Base-by-base conservation (phyloP, 2,797 vertebrate species). In the Loris lydekkerianus region DNA sequence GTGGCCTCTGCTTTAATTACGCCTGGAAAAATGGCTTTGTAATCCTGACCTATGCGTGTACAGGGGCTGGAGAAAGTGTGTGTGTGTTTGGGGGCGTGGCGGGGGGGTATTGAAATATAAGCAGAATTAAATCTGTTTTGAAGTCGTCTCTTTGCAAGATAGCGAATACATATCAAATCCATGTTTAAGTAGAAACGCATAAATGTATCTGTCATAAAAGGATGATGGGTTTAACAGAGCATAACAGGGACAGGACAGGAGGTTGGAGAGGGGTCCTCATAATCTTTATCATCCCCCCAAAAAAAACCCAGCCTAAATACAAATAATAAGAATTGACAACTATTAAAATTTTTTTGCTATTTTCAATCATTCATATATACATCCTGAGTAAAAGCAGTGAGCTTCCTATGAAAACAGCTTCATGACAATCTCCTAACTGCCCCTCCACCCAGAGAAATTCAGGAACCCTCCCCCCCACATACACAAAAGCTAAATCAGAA, bases 1-100 rank as follows among this genome's bases (percentile, higher is more conserved):
- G 95, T 83, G 96, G 93, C 94, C 93, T 97, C 91, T 34, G 73
- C 95, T 89, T 85, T 87, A 86, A 56, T 96, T 67, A 72, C 80
- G 73, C 80, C n/a, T 58, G 89, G n/a, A 67, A 90, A 90, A 94
- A 89, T 15, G 40, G 46, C 91, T 92, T 80, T 60, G 23, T 49
- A 86, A 91, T 34, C 88, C 92, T 75, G 70, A 77, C 81, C 63
- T 86, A 31, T 25, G 65, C 37, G 67, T 88, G 29, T 31, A 43
- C 18, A 61, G 43, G 18, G n/a, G 34, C 7, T 10, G 10, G 43
- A 69, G 37, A 77, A 69, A 34, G 67, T 15, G 49, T 53, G 14
- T 53, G 14, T 53, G 49, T 53, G 13, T 53, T 53, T 13, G 49
- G 49, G 49, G 49, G 14, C 34, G 34, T 34, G 34, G 49, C 14